Base-by-base conservation (phyloP, 2,888 invertebrate species). In the Tipula vernalis region DNA sequence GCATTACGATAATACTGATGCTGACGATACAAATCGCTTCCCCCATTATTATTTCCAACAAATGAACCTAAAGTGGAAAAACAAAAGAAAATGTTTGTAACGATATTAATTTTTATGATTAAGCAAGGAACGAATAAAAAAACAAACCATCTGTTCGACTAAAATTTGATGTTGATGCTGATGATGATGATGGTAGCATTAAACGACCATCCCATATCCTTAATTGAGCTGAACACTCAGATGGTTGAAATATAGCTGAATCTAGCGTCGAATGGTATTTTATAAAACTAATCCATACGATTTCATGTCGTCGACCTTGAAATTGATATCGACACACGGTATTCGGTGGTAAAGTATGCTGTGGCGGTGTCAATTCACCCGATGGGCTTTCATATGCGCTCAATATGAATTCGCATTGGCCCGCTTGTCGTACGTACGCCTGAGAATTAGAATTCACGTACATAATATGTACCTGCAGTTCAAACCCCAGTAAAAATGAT, bases 261-360 rank as follows among this genome's bases (percentile, higher is more conserved):
- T 95, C 95, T 0, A 94, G 92, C 57, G 95, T 94, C 1, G 96
- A 95, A 91, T 96, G 95, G 90, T 96, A 96, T 91, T 96, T 96
- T 89, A 96, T 94, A 90, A 96, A 96, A 39, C 96, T 96, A 88
- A 96, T 93, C 96, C 96, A 96, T 39, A 96, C 96, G 87, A 95
- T 95, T 91, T 96, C 96, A 89, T 95, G 94, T 5, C 94, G 92
- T 86, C 95, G 94, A 41, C 96, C 96, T 91, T 93, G 93, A 90
- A 96, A 96, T 90, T 95, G 95, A 91, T 96, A 96, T 87, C 95
- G 94, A 90, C 96, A 96, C 5, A 96, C 96, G 0, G 96, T 96
- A 91, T 96, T 96, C 1, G 96, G 95, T 0, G 96, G 96, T 87
- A 96, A 91, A 0, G 96, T 95, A 91, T 96, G 96, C 86, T 94